Base-by-base conservation (phyloP, 2,113 vertebrate genomes). In the Megaceryle torquata region DNA sequence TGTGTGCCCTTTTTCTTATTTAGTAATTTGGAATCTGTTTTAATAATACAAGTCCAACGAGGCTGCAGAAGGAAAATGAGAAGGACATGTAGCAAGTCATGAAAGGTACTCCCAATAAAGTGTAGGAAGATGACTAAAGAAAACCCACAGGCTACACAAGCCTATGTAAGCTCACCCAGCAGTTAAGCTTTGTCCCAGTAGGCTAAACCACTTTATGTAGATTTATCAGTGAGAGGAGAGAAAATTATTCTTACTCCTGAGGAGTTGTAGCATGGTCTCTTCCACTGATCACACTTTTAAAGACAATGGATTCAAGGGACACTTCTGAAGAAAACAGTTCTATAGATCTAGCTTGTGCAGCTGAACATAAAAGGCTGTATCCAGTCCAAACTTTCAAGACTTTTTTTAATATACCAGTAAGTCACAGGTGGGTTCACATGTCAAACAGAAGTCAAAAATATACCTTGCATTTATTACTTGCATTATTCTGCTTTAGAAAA, bases 331-430 rank as follows among this genome's bases (percentile, higher is more conserved):
- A 25, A 59, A 44, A 57, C 13, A 15, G 28, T 15, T 94, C 64
- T 33, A 18, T 39, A 44, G 1, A 46, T 18, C 15, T 28, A 7
- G 4, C 1, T 1, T 4, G 4, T 56, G 25, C 25, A 60, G 31
- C 51, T 76, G 59, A 67, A 67, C 35, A 46, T 11, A 1, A 3
- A 39, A 53, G 22, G 24, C 1, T 82, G 29, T n/a, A 82, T 7
- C 33, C 28, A 86, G 29, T n/a, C 15, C 48, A 72, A 29, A 11
- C 26, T 37, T 28, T 69, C 15, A 37, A 43, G 16, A 51, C 15
- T 9, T 24, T 54, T 37, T n/a, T 57, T 82, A 71, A 35, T 51
- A 78, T 6, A 71, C 4, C 53, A 69, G 43, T n/a, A 79, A 68
- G 29, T 89, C 50, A 43, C n/a, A 81, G 60, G 11, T 22, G 33